Conservation (phyloP, 2,113 vertebrate species). For the Acanthisitta chloris region DNA sequence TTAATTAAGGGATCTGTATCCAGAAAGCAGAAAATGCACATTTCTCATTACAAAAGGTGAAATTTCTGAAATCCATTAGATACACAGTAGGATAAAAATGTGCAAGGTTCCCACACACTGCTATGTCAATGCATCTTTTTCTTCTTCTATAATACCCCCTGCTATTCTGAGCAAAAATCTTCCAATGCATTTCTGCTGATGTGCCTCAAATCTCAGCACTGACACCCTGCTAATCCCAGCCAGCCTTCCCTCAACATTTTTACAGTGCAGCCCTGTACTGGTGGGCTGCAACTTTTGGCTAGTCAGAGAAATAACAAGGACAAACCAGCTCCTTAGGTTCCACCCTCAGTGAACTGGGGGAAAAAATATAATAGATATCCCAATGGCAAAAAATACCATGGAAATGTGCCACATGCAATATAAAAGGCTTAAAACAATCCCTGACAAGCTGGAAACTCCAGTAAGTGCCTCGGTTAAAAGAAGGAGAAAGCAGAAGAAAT, state of each 20-base stretch:
- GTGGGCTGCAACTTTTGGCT: not conserved
- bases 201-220: constrained; percentile 14
- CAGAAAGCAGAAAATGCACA: constrained; percentile 41
- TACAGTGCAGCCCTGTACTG: not conserved
- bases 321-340: not conserved
- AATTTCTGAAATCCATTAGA: constrained; percentile 59
- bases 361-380: not conserved
- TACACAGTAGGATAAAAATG: constrained; percentile 57
- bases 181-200: constrained; percentile 51
- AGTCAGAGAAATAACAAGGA: not conserved
- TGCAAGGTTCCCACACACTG: constrained; percentile 12
- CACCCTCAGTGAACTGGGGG: not conserved
- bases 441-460: not conserved
- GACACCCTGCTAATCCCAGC: constrained; percentile 19
- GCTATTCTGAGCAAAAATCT: constrained; percentile 35
- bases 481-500: not conserved
- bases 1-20: constrained; percentile 53
- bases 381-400: not conserved
- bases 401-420: not conserved
- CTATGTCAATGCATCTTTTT: constrained; percentile 41
- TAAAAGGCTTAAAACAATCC: not conserved
- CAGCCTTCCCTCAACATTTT: constrained; percentile 21
- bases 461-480: not conserved
- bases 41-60: constrained; percentile 45
- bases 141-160: constrained; percentile 20